Evolutionary conservation across 2,113 vertebrate species (phyloP).

Genomic region (Glaucidium brasilianum): DNA sequence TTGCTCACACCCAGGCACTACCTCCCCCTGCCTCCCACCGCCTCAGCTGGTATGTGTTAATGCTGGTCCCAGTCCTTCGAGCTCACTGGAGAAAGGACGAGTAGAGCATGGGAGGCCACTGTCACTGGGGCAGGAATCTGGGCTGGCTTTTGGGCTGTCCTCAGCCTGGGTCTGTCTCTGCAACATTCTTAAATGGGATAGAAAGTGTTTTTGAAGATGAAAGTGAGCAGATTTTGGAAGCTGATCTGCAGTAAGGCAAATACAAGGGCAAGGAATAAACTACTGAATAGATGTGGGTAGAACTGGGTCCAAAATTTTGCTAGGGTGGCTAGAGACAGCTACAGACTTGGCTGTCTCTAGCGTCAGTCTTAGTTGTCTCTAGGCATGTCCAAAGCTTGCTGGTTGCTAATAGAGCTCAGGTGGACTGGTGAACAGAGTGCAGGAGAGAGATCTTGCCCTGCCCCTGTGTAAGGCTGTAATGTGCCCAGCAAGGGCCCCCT

Average conservation of each 20-base stretch:
- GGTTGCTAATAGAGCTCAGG: neutral
- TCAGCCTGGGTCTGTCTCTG: neutral
- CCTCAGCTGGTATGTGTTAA: neutral
- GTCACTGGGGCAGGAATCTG: neutral
- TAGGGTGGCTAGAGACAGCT: neutral
- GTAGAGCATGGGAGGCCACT: neutral
- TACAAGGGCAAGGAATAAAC: neutral
- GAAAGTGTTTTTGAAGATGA: neutral
- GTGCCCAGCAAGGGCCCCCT: neutral
- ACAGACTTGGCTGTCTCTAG: neutral
- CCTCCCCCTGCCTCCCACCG: neutral
- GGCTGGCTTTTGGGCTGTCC: neutral
- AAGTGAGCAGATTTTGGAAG: neutral
- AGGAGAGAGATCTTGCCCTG: neutral
- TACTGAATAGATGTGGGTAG: neutral
- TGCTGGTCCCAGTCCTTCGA: neutral
- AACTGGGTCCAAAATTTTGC: neutral
- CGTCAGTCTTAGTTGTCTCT: neutral
- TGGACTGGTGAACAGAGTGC: neutral
- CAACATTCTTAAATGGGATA: neutral
- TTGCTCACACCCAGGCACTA: neutral
- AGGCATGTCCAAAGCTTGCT: neutral
- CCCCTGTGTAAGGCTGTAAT: neutral
- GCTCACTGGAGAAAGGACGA: neutral
- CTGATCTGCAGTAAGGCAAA: neutral